Conservation (phyloP, 1,140 invertebrate genomes). For the Pseudomyrmex gracilis region DNA sequence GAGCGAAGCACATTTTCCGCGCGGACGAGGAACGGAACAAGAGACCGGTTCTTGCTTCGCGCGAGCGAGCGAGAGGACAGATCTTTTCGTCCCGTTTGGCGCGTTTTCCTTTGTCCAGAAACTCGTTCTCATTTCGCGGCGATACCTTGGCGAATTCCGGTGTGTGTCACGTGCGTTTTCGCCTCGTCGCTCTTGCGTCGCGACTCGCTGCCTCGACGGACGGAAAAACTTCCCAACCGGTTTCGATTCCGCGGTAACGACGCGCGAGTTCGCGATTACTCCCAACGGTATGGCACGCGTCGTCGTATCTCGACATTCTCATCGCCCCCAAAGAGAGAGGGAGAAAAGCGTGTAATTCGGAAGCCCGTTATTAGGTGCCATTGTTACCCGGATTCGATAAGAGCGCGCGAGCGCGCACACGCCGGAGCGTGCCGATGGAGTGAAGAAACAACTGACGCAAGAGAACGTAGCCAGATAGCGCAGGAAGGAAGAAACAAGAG, state of each 20-base stretch:
- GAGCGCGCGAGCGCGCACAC: conserved; percentile 22
- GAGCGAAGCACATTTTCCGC: neutral
- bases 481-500: neutral
- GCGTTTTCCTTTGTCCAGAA: conserved; percentile 48
- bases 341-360: conserved; percentile 73
- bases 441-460: conserved; percentile 47
- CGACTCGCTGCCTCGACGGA: conserved; percentile 23
- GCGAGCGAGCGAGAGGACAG: neutral
- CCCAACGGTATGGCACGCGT: conserved; percentile 22
- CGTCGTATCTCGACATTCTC: neutral
- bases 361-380: conserved; percentile 76
- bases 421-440: conserved; percentile 38
- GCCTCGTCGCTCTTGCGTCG: too few relatives aligned
- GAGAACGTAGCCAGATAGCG: conserved; percentile 7
- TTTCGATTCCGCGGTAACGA: conserved; percentile 68
- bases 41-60: too few relatives aligned
- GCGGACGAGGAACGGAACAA: conserved; percentile 32
- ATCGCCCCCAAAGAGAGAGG: conserved; percentile 34
- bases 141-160: conserved; percentile 24
- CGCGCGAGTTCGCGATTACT: conserved; percentile 58
- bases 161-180: conserved; percentile 7
- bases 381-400: conserved; percentile 74
- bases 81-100: neutral
- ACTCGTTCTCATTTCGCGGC: conserved; percentile 41
- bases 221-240: conserved; percentile 40